phyloP scores from a whole-genome alignment of 2,888 invertebrate genomes.

The Dynastes tityus region DNA sequence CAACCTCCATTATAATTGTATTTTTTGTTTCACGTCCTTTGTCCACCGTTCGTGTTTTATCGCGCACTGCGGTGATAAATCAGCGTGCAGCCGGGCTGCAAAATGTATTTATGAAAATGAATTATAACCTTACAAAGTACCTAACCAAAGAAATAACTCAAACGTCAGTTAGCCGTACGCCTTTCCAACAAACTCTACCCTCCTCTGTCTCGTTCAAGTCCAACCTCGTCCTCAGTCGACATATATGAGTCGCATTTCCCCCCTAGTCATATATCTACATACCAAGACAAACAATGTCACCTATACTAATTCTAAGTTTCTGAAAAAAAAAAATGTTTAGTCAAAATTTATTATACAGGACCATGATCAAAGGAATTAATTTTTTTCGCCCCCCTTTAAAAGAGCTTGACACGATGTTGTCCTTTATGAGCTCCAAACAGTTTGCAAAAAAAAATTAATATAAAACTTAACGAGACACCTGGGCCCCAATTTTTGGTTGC shows the following conservation, averaged over 20 bases:
- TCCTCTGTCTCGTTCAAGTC: constrained; percentile 2
- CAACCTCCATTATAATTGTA: neutral
- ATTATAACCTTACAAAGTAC: constrained; percentile 45
- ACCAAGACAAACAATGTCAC: too few relatives aligned
- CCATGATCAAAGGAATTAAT: too few relatives aligned
- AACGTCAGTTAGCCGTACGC: constrained; percentile 42
- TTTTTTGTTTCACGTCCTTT: constrained; percentile 42
- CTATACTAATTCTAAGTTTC: too few relatives aligned
- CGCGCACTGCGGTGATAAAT: constrained; percentile 33
- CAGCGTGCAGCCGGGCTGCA: constrained; percentile 34
- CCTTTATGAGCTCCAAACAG: too few relatives aligned
- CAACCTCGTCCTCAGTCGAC: neutral
- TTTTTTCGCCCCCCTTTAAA: too few relatives aligned
- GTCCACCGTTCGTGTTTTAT: constrained; percentile 42
- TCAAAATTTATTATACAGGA: too few relatives aligned
- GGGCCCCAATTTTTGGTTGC: too few relatives aligned
- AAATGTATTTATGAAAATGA: constrained; percentile 47
- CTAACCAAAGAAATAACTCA: constrained; percentile 46
- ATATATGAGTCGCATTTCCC: constrained; percentile 2
- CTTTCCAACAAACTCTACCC: constrained; percentile 14
- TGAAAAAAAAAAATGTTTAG: too few relatives aligned
- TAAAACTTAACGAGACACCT: too few relatives aligned
- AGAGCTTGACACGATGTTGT: too few relatives aligned
- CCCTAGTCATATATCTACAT: neutral
- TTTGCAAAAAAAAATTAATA: too few relatives aligned